Evolutionary conservation across 2,888 invertebrate genomes (phyloP).

Genomic region (Pomacea canaliculata): DNA sequence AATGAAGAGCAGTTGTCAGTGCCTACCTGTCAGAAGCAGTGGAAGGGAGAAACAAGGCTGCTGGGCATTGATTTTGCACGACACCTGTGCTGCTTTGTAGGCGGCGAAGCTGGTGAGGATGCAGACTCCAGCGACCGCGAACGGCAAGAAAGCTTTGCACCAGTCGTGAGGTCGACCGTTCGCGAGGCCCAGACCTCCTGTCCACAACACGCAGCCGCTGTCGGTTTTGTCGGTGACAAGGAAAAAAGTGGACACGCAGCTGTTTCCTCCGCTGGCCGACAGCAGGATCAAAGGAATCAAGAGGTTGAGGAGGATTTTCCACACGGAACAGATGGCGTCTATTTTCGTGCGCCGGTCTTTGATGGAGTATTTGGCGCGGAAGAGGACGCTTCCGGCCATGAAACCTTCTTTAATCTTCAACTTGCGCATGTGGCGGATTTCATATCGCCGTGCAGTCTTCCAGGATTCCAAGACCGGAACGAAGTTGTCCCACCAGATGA

Average conservation of each 20-base stretch:
- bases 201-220: conserved; percentile 29
- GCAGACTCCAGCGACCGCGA: conserved; percentile 44
- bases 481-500: conserved; percentile 99
- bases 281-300: conserved; percentile 42
- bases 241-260: conserved; percentile 42
- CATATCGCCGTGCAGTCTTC: conserved; percentile 3
- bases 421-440: not conserved
- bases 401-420: not conserved
- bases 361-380: conserved; percentile 15
- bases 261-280: conserved; percentile 28
- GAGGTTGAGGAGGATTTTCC: conserved; percentile 49
- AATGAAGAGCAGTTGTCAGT: too few species aligned
- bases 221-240: conserved; percentile 13
- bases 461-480: conserved; percentile 71
- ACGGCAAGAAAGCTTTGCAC: conserved; percentile 43
- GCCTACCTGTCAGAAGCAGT: conserved; percentile 37
- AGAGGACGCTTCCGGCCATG: conserved; percentile 11
- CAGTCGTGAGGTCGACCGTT: conserved; percentile 4
- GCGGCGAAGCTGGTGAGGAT: conserved; percentile 44
- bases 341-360: conserved; percentile 16
- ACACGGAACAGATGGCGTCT: conserved; percentile 33
- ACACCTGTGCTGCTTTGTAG: conserved; percentile 48
- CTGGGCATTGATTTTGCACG: conserved; percentile 54
- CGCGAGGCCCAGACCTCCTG: conserved; percentile 21
- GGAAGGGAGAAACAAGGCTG: conserved; percentile 48